Conservation (phyloP, 2,113 vertebrate species). For the Vidua chalybeata region DNA sequence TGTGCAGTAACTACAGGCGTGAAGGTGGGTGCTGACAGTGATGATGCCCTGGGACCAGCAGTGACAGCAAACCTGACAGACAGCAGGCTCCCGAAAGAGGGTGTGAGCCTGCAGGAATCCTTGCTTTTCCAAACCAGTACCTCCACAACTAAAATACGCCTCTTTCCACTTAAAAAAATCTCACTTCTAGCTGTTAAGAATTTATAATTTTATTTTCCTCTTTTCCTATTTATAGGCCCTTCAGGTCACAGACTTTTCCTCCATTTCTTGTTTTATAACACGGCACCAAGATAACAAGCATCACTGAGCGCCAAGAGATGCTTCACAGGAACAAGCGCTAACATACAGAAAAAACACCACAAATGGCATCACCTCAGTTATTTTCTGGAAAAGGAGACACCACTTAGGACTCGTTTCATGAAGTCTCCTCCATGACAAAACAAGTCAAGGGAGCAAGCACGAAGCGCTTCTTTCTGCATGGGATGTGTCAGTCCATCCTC, state of each 20-base stretch:
- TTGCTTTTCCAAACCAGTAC: neutral
- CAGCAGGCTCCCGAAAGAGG: neutral
- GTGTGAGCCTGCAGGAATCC: neutral
- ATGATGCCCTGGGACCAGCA: neutral
- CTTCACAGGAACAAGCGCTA: neutral
- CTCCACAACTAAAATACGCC: neutral
- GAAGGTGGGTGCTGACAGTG: neutral
- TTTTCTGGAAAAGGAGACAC: neutral
- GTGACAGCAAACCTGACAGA: neutral
- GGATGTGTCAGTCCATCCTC: neutral
- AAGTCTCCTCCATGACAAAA: neutral
- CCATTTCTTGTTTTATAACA: neutral
- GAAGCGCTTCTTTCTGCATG: fast-evolving
- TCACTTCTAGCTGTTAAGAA: neutral
- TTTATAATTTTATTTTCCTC: neutral
- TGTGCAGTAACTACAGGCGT: neutral
- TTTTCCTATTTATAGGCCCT: neutral
- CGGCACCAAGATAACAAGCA: neutral
- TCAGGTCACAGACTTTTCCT: neutral
- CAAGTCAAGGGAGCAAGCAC: neutral
- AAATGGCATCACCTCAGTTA: neutral
- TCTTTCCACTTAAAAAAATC: neutral
- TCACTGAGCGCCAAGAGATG: neutral
- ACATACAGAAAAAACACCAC: fast-evolving
- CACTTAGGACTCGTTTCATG: neutral